Base-by-base conservation (phyloP, 2,888 invertebrate species). In the Agrotis exclamationis region DNA sequence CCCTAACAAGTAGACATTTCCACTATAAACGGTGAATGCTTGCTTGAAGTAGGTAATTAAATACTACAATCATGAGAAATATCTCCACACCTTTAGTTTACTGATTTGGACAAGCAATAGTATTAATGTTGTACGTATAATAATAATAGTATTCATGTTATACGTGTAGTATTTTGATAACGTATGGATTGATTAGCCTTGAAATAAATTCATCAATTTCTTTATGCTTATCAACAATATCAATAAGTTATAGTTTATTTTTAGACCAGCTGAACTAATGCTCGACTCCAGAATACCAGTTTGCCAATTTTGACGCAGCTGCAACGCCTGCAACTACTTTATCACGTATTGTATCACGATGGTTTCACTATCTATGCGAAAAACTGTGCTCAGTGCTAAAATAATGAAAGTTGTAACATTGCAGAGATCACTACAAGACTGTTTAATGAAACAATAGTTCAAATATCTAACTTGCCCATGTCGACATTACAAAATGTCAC, bases 401-500 rank as follows among this genome's bases (percentile, higher is more conserved):
- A 63, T 51, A 57, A 53, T 74, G 54, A 13, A 70, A 67, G 64
- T 22, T 50, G 48, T 57, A 45, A 63, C 9, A 1, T 64, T 20
- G 16, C 22, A 70, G 24, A 33, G 60, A 75, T 45, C 57, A 74
- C 70, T 80, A 80, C 70, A 62, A 59, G 47, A 67, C 54, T 44
- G 70, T 74, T 45, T 53, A 82, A 18, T 39, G 28, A 70, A 63
- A 72, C 58, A 53, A 69, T 57, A 58, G 69, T 60, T 73, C 54
- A 74, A 74, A 63, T 70, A 65, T 22, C 69, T 75, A 83, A 84
- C 78, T 78, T 73, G 78, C 65, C 79, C 79, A 87, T 84, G 79
- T 85, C 84, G 86, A 81, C 77, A 82, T 86, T 77, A 81, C 82
- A 80, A 91, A 90, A 92, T 91, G 93, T 94, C 93, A 93, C 82